Base-by-base conservation (phyloP, 2,888 invertebrate species). In the Drosophila rubida region DNA sequence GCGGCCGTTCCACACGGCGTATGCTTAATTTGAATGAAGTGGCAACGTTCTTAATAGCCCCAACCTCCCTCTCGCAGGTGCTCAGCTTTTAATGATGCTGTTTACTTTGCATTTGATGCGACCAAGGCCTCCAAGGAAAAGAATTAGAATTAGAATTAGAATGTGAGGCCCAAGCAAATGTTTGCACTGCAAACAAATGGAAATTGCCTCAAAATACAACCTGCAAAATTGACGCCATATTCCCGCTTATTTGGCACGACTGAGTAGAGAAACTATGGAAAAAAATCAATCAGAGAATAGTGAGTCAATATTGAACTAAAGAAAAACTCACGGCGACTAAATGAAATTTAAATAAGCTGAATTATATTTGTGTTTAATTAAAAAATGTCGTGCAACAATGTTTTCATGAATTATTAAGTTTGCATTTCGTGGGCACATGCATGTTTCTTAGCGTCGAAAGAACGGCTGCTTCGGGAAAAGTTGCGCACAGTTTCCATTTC, bases 1-100 rank as follows among this genome's bases (percentile, higher is more conserved):
- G 45, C 7, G 30, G 60, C 39, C 65, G 77, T 69, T 69, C 55
- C 67, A 66, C 76, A 66, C 63, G 76, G 73, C 79, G 69, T 82
- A 71, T 75, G 72, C 86, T 78, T 82, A 85, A 85, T 85, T 85
- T 85, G 78, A 81, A 81, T 82, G 80, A 85, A 82, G 85, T 85
- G 82, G 75, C 80, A 80, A 84, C 78, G 72, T 66, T 71, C 77
- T 68, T 81, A 84, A 81, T 84, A 69, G 80, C 76, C 51, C 64
- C 58, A 60, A 41, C 55, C 19, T 3, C 19, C 57, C 45, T 59
- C 35, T 42, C 51, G 42, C 69, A 66, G 68, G 65, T 77, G 61
- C 63, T 63, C 66, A 35, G 55, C 62, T 72, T 74, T 70, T 75
- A 75, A 82, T 80, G 80, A 85, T 69, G 74, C 69, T 85, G 74